Base-by-base conservation (phyloP, 2,797 vertebrate genomes). In the Cyclopterus lumpus region DNA sequence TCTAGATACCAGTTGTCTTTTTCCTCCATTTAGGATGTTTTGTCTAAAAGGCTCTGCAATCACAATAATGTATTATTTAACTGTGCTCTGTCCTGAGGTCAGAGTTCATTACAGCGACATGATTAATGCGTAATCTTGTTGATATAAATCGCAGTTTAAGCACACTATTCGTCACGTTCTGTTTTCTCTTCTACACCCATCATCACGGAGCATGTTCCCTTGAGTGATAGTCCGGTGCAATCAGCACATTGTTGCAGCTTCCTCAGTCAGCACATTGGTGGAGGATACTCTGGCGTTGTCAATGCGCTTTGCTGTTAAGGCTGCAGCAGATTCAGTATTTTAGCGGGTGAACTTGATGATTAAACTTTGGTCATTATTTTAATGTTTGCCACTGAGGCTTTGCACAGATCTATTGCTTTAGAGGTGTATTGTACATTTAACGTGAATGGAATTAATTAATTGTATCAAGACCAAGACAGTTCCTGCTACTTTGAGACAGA, bases 211-310 rank as follows among this genome's bases (percentile, higher is more conserved):
- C 60, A 28, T 7, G 84, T 73, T 93, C 91, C 92, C 89, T 58
- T 92, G 91, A 93, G 92, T 93, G 90, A 92, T 87, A 14, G 83
- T 80, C 80, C 78, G 82, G 85, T 89, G 79, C 86, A 89, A 90
- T 93, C 91, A 92, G 90, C 91, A 89, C 91, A 90, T 88, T 90
- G 88, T 82, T 67, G 59, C 71, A 60, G 78, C 75, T 79, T 77
- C 71, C 79, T 68, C 75, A 51, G 89, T 94, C 92, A 92, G 92
- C 92, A 93, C 80, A 87, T 85, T 88, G 89, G 63, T 63, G 57
- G 84, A 81, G 84, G 80, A 87, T 79, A 73, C 73, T 79, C 69
- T 54, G 54, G 71, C 54, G 58, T 53, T 67, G 38, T 44, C 57
- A 11, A 11, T 67, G 73, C 71, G 79, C 65, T 77, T 79, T 72